These are phyloP conservation scores for Cephus pulcher DNA, from an alignment of 2,888 invertebrate genomes.

Conservation along the genomic window DNA sequence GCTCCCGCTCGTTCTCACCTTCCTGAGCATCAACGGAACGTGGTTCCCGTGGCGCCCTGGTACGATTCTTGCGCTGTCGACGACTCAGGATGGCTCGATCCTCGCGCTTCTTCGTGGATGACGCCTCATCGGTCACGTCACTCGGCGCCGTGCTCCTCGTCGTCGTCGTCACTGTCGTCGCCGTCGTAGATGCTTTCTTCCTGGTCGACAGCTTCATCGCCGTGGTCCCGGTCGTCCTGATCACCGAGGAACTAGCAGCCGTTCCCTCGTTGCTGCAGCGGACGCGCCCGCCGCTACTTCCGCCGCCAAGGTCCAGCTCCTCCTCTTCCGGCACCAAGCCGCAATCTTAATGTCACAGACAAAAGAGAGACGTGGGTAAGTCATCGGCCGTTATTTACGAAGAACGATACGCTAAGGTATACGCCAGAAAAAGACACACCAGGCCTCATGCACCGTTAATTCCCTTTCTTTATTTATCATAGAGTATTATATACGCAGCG, in stretches of 20 bases:
- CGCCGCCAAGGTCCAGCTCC: constrained; percentile 65
- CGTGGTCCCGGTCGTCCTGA: constrained; percentile 55
- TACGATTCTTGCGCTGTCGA: constrained; percentile 69
- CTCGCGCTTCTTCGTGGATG: constrained; percentile 27
- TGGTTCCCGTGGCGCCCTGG: constrained; percentile 43
- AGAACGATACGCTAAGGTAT: constrained; percentile 6
- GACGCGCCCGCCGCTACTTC: constrained; percentile 54
- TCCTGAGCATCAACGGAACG: constrained; percentile 29
- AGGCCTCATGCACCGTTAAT: constrained; percentile 12
- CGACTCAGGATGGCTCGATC: constrained; percentile 69
- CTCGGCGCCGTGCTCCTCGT: constrained; percentile 16
- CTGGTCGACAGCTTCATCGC: constrained; percentile 23
- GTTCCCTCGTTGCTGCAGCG: constrained; percentile 35
- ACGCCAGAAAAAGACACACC: constrained; percentile 10
- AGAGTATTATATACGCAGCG: background rate
- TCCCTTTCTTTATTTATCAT: background rate
- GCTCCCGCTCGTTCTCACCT: constrained; percentile 36
- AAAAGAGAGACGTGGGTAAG: constrained; percentile 54
- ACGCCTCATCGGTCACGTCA: constrained; percentile 1
- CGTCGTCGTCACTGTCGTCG: constrained; percentile 4
- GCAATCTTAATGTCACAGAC: constrained; percentile 61
- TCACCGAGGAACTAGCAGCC: constrained; percentile 24
- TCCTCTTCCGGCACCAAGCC: constrained; percentile 65
- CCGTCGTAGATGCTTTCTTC: background rate
- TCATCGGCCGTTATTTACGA: constrained; percentile 9